A percentile compares a stretch with the other conserved stretches of the same genome.
phyloP scores from a whole-genome alignment of 2,113 vertebrate genomes.

The Oenanthe melanoleuca region DNA sequence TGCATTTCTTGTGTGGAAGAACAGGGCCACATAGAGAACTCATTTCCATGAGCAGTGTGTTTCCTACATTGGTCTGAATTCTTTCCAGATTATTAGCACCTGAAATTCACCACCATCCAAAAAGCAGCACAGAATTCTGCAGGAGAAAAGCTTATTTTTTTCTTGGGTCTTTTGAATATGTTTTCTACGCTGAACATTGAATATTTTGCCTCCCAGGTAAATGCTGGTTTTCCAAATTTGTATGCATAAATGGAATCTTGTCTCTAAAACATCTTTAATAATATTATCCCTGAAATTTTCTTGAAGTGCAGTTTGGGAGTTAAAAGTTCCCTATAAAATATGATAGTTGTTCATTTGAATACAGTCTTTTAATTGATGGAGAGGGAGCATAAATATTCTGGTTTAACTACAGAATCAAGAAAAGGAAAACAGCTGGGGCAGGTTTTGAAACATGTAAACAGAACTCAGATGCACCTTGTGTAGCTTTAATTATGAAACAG shows the following conservation, averaged over 20 bases:
- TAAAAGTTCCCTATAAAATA: background rate
- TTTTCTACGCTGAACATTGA: background rate
- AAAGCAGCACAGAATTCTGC: background rate
- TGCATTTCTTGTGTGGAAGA: background rate
- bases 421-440: background rate
- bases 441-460: background rate
- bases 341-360: rapidly evolving
- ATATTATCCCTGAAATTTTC: background rate
- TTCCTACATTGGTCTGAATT: background rate
- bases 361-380: background rate
- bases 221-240: background rate
- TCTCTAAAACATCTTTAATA: background rate
- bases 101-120: background rate
- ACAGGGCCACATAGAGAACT: background rate
- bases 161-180: background rate
- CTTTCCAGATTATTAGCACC: background rate
- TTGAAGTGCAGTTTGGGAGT: background rate
- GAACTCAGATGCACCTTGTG: background rate
- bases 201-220: background rate
- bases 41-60: background rate
- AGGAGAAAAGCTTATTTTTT: background rate
- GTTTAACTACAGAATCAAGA: background rate
- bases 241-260: background rate
- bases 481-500: background rate
- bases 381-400: background rate